Percentiles rank a stretch among this genome's conserved stretches.
Evolutionary conservation across 2,888 invertebrate genomes (phyloP).

Genomic region (Helleia helle): DNA sequence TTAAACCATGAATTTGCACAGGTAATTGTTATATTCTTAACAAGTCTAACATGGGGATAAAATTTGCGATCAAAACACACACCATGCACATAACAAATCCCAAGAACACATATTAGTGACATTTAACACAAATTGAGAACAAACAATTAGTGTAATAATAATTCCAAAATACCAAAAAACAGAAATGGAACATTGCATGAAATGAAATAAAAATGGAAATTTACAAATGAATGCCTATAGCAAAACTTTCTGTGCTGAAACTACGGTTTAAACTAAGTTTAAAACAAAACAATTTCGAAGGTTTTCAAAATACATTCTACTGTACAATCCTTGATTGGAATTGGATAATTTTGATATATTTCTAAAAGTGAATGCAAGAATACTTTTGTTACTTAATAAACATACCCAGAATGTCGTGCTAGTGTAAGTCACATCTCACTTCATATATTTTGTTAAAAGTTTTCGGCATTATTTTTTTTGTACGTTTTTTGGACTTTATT

Average conservation of each 20-base stretch:
- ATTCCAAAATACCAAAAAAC: conserved; percentile 21
- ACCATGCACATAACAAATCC: conserved; percentile 23
- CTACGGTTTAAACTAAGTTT: neutral
- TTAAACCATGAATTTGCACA: too few species aligned
- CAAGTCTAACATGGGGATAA: too few species aligned
- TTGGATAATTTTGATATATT: too few species aligned
- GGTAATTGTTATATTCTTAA: too few species aligned
- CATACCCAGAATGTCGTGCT: conserved; percentile 37
- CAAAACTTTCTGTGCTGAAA: conserved; percentile 2
- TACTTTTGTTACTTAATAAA: neutral
- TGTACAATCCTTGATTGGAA: too few species aligned
- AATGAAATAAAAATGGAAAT: conserved; percentile 30
- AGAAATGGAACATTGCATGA: conserved; percentile 39
- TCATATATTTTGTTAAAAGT: neutral
- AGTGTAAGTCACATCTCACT: conserved; percentile 19
- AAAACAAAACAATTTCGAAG: too few species aligned
- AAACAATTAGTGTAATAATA: neutral
- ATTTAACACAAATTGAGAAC: conserved; percentile 22
- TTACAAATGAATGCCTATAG: conserved; percentile 4
- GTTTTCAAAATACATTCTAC: too few species aligned
- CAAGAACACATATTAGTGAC: conserved; percentile 40
- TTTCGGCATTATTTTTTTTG: too few species aligned
- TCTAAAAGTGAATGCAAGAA: neutral
- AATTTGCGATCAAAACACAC: conserved; percentile 9
- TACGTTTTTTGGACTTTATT: too few species aligned